Conservation (phyloP, 2,888 invertebrate species). For the Xestia rhomboidea region DNA sequence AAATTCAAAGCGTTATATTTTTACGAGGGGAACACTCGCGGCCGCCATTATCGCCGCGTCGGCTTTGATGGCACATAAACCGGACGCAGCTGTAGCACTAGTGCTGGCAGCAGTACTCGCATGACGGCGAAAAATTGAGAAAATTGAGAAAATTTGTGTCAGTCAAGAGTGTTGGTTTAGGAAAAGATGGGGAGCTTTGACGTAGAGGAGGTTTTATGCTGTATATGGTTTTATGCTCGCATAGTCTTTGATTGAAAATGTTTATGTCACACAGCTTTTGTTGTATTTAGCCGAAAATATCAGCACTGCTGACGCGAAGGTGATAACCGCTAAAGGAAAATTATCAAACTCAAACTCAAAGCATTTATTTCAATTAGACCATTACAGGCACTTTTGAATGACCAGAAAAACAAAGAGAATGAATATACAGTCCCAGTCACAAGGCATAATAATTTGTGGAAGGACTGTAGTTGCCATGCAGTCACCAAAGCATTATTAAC, state of each 20-base stretch:
- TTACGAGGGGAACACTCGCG: conserved; percentile 80
- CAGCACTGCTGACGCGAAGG: background rate
- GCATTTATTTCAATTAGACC: too few species aligned
- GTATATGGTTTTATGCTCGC: background rate
- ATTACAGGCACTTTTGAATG: too few species aligned
- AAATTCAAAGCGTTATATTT: conserved; percentile 78
- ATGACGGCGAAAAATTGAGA: background rate
- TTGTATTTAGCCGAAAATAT: background rate
- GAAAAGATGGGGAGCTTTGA: background rate
- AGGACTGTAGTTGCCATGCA: too few species aligned
- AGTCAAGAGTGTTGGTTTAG: conserved; percentile 19
- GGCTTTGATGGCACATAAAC: conserved; percentile 83
- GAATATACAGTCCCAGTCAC: too few species aligned
- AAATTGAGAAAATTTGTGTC: conserved; percentile 12
- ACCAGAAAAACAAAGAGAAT: too few species aligned
- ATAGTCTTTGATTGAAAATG: background rate
- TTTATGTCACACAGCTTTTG: background rate
- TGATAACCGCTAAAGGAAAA: background rate
- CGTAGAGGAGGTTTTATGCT: background rate
- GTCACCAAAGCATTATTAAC: background rate
- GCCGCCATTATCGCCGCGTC: conserved; percentile 77
- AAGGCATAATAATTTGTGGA: too few species aligned
- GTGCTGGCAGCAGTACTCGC: conserved; percentile 35
- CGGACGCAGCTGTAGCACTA: conserved; percentile 77
- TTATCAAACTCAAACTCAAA: too few species aligned